Conservation (phyloP, 1,140 invertebrate genomes). For the Neodiprion virginianus region DNA sequence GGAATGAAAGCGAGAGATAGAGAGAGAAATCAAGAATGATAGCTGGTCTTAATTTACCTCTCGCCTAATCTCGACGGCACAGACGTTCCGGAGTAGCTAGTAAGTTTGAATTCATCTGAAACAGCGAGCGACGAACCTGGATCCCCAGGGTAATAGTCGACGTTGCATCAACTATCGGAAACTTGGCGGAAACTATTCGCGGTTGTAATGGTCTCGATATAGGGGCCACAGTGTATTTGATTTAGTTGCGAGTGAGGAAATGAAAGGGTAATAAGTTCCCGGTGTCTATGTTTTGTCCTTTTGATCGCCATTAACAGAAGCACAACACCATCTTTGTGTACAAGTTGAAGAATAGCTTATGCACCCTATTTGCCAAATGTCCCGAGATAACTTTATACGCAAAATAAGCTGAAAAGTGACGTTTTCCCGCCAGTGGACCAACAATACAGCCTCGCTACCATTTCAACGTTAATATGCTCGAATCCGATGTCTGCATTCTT, state of each 20-base stretch:
- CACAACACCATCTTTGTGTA: neutral
- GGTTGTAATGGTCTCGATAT: neutral
- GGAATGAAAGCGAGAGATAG: too few species aligned
- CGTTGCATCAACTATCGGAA: neutral
- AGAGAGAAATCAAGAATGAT: neutral
- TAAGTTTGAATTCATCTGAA: neutral
- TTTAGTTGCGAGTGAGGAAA: neutral
- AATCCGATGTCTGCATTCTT: too few species aligned
- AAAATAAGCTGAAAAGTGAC: too few species aligned
- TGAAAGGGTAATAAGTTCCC: neutral
- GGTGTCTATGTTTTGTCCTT: neutral
- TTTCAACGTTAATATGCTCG: too few species aligned
- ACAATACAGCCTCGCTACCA: too few species aligned
- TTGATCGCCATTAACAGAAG: neutral
- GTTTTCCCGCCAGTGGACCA: too few species aligned
- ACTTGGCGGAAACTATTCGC: neutral
- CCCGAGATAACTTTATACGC: neutral
- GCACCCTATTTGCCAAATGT: neutral
- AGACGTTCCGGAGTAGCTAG: neutral
- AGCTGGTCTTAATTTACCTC: neutral
- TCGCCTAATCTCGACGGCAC: neutral
- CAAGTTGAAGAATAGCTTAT: neutral
- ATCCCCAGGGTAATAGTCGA: neutral
- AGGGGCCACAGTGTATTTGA: neutral
- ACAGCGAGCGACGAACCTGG: neutral